Evolutionary conservation across 2,888 invertebrate species (phyloP).

Genomic region (Malthinus seriepunctatus): DNA sequence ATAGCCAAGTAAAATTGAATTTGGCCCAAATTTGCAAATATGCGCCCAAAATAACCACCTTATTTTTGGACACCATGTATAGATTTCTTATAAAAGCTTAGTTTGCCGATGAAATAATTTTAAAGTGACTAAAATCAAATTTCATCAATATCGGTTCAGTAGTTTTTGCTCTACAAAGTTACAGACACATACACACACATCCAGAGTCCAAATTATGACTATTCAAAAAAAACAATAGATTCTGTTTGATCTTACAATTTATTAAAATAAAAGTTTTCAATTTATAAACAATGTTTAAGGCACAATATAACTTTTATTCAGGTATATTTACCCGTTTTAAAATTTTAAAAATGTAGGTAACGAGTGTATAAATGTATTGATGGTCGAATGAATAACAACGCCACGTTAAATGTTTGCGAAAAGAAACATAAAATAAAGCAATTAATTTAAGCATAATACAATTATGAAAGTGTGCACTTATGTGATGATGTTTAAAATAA

Average conservation of each 20-base stretch:
- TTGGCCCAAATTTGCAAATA: no score
- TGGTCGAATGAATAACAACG: constrained; percentile 16
- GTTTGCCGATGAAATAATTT: no score
- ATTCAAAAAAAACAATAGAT: constrained; percentile 4
- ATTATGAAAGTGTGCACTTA: neutral
- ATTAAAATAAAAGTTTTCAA: constrained; percentile 38
- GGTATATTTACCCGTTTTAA: constrained; percentile 44
- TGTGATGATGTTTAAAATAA: constrained; percentile 3
- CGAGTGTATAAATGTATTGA: constrained; percentile 34
- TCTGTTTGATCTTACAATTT: constrained; percentile 35
- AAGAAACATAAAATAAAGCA: constrained; percentile 12
- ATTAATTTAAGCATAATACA: constrained; percentile 17
- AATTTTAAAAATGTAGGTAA: constrained; percentile 41
- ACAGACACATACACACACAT: no score
- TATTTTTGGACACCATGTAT: no score
- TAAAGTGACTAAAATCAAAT: no score
- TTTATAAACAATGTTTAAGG: constrained; percentile 44
- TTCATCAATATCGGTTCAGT: no score
- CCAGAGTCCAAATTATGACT: no score
- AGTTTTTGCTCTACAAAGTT: no score
- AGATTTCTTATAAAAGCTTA: no score
- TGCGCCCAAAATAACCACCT: no score
- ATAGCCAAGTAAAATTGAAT: no score
- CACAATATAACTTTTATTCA: constrained; percentile 43
- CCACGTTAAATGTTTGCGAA: constrained; percentile 14